phyloP scores from a whole-genome alignment of 1,140 invertebrate genomes.

The Temnothorax nylanderi region DNA sequence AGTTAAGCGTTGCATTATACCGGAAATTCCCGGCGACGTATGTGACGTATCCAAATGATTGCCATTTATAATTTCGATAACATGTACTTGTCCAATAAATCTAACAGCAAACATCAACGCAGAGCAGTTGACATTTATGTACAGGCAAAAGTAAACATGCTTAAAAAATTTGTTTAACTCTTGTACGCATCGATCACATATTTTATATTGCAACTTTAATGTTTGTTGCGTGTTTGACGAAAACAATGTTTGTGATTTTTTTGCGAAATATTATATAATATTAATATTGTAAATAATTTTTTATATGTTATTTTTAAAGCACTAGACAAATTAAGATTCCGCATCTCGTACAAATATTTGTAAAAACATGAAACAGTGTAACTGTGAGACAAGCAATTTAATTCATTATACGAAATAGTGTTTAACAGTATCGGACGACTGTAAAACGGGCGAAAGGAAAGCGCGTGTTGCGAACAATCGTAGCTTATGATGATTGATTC shows the following conservation, averaged over 20 bases:
- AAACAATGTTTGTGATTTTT: neutral
- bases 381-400: neutral
- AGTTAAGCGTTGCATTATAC: slow-evolving; percentile 39
- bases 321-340: neutral
- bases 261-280: neutral
- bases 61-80: neutral
- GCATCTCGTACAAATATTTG: neutral
- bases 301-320: neutral
- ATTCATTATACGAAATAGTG: neutral
- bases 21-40: slow-evolving; percentile 21
- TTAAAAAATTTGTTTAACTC: neutral
- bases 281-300: neutral
- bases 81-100: neutral
- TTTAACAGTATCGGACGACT: neutral
- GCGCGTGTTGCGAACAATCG: slow-evolving; percentile 43
- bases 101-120: neutral
- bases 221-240: neutral
- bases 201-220: neutral
- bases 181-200: neutral
- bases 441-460: slow-evolving; percentile 37
- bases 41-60: slow-evolving; percentile 15
- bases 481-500: slow-evolving; percentile 61
- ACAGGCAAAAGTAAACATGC: neutral
- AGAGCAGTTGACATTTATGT: neutral
- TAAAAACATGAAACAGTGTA: neutral